Evolutionary conservation across 2,113 vertebrate genomes (phyloP).

Genomic region (Fukomys damarensis): DNA sequence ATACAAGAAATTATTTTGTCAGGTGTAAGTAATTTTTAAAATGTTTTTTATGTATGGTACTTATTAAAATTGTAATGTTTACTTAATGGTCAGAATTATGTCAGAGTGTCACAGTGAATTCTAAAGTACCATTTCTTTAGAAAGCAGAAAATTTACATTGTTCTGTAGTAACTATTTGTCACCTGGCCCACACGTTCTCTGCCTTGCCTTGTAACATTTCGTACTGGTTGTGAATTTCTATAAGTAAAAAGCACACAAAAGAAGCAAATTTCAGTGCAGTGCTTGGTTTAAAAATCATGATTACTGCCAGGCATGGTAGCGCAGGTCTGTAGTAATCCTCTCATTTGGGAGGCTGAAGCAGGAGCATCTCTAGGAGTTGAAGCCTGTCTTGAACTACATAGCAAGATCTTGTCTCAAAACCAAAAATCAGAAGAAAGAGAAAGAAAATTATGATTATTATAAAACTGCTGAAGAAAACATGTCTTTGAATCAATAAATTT

Average conservation of each 20-base stretch:
- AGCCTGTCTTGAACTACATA: neutral
- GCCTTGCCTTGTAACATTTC: slow-evolving; percentile 34
- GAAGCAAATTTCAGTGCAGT: slow-evolving; percentile 35
- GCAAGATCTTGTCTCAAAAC: neutral
- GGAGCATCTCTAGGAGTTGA: neutral
- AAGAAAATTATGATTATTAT: slow-evolving; percentile 38
- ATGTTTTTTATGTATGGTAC: slow-evolving; percentile 87
- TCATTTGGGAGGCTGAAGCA: neutral
- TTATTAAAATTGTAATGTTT: slow-evolving; percentile 89
- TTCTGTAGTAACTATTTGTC: slow-evolving; percentile 34
- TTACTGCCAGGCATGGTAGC: neutral
- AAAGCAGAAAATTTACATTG: slow-evolving; percentile 67
- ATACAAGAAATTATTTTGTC: slow-evolving; percentile 78
- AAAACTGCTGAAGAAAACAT: slow-evolving; percentile 47
- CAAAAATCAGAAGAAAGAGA: neutral
- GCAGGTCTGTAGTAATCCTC: neutral
- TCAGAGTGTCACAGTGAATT: slow-evolving; percentile 83
- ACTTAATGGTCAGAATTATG: slow-evolving; percentile 83
- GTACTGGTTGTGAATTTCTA: slow-evolving; percentile 16
- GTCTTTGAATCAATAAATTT: slow-evolving; percentile 43
- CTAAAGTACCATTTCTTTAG: slow-evolving; percentile 75
- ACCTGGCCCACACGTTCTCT: slow-evolving; percentile 39
- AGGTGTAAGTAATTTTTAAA: slow-evolving; percentile 81
- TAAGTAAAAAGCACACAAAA: slow-evolving; percentile 49
- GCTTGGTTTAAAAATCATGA: slow-evolving; percentile 53